These are phyloP conservation scores for Napeogenes inachia DNA, from an alignment of 2,888 invertebrate species.

Conservation along the genomic window DNA sequence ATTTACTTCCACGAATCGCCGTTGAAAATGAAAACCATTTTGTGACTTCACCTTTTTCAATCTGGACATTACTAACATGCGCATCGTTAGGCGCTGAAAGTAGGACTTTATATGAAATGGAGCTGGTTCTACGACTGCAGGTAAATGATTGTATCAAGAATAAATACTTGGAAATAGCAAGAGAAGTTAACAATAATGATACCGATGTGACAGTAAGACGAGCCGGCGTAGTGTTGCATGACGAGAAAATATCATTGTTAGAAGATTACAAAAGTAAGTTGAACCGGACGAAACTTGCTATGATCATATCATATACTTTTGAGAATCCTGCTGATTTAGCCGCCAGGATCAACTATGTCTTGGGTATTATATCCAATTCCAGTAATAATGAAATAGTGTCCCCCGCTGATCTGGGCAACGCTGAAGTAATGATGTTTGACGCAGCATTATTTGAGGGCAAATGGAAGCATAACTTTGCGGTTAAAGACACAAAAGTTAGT, in stretches of 20 bases:
- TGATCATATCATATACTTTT: conserved; percentile 44
- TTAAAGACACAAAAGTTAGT: conserved; percentile 45
- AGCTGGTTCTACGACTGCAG: conserved; percentile 45
- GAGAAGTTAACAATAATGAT: conserved; percentile 31
- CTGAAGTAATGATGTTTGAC: conserved; percentile 50
- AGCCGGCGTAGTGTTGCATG: conserved; percentile 51
- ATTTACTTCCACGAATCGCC: conserved; percentile 35
- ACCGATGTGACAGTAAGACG: conserved; percentile 44
- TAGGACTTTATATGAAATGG: conserved; percentile 48
- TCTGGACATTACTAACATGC: conserved; percentile 55
- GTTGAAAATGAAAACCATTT: conserved; percentile 61
- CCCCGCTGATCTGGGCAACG: conserved; percentile 46
- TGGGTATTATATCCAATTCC: conserved; percentile 49
- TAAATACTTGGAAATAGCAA: conserved; percentile 48
- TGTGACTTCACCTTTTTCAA: conserved; percentile 53
- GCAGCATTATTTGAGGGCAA: conserved; percentile 60
- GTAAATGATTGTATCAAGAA: conserved; percentile 54
- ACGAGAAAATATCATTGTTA: conserved; percentile 40
- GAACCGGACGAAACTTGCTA: conserved; percentile 39
- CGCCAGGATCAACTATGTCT: conserved; percentile 49
- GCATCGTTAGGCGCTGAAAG: conserved; percentile 54
- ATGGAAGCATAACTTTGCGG: conserved; percentile 50
- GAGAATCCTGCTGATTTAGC: conserved; percentile 42
- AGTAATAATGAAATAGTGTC: conserved; percentile 54
- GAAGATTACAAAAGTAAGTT: conserved; percentile 40